A percentile compares a stretch with the other conserved stretches of the same genome.
Evolutionary conservation across 2,113 vertebrate species (phyloP).

Genomic region (Perca flavescens): DNA sequence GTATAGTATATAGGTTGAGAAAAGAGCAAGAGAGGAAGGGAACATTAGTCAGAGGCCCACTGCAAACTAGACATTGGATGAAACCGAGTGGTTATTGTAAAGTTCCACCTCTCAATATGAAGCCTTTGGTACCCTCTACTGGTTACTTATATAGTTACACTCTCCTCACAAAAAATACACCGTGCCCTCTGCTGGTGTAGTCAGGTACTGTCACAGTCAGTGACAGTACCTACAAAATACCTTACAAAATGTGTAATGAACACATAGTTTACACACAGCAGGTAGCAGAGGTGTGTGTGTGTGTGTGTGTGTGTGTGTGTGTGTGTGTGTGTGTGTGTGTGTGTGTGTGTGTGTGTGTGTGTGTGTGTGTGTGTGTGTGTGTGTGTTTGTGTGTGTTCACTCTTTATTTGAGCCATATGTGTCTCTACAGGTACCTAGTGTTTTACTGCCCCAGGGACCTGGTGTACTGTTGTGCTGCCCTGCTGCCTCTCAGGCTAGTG

Average conservation of each 20-base stretch:
- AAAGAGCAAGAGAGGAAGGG: too few species aligned
- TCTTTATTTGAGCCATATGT: slow-evolving; percentile 12
- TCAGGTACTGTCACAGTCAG: neutral
- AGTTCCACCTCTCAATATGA: neutral
- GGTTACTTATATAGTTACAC: slow-evolving; percentile 53
- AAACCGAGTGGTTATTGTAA: slow-evolving; percentile 18
- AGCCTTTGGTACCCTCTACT: slow-evolving; percentile 55
- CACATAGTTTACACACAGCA: neutral
- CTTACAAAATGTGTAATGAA: slow-evolving; percentile 7
- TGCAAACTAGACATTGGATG: neutral
- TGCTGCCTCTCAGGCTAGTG: slow-evolving; percentile 89
- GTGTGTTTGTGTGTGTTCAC: neutral
- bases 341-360: too few species aligned
- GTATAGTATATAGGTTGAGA: neutral
- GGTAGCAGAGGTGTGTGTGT: neutral
- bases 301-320: neutral
- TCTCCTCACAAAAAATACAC: neutral
- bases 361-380: neutral
- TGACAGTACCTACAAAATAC: too few species aligned
- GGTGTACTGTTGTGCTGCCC: slow-evolving; percentile 84
- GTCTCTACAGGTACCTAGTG: slow-evolving; percentile 89
- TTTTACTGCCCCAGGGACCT: slow-evolving; percentile 94
- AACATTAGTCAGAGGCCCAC: neutral
- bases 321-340: neutral
- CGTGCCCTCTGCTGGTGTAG: slow-evolving; percentile 64